These are phyloP conservation scores for Selenia dentaria DNA, from an alignment of 2,888 invertebrate species.

Conservation along the genomic window DNA sequence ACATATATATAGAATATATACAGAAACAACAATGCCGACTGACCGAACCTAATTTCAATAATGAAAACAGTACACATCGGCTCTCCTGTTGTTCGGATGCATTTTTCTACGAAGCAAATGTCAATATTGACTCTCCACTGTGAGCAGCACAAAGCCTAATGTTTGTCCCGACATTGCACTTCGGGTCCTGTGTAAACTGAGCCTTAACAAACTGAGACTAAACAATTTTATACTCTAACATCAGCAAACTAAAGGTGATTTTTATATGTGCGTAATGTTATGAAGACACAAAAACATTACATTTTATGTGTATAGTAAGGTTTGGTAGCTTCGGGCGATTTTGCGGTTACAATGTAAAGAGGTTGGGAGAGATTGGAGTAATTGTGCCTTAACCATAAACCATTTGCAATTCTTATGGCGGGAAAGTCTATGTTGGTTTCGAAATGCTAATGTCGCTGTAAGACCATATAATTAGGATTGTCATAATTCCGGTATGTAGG, in stretches of 20 bases:
- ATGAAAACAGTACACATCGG: constrained; percentile 78
- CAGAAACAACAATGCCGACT: constrained; percentile 44
- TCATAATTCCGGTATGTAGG: no score
- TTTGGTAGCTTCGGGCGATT: constrained; percentile 76
- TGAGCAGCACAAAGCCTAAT: constrained; percentile 79
- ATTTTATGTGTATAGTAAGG: constrained; percentile 77
- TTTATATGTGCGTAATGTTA: neutral
- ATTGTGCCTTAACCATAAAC: constrained; percentile 10
- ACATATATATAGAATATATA: constrained; percentile 1
- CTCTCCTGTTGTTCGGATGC: constrained; percentile 72
- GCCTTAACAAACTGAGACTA: constrained; percentile 44
- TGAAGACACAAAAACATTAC: constrained; percentile 68
- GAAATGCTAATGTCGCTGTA: no score
- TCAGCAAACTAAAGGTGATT: constrained; percentile 39
- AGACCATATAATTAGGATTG: no score
- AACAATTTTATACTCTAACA: neutral
- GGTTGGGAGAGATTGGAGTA: constrained; percentile 43
- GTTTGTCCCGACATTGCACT: constrained; percentile 81
- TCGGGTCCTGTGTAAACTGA: constrained; percentile 79
- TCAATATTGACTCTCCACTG: constrained; percentile 76
- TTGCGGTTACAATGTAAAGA: constrained; percentile 71
- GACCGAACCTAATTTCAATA: constrained; percentile 73
- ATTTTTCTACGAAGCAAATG: constrained; percentile 79
- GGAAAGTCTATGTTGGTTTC: constrained; percentile 2
- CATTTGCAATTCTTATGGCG: constrained; percentile 11